Evolutionary conservation across 2,888 invertebrate species (phyloP).

Genomic region (Cyclophora punctaria): DNA sequence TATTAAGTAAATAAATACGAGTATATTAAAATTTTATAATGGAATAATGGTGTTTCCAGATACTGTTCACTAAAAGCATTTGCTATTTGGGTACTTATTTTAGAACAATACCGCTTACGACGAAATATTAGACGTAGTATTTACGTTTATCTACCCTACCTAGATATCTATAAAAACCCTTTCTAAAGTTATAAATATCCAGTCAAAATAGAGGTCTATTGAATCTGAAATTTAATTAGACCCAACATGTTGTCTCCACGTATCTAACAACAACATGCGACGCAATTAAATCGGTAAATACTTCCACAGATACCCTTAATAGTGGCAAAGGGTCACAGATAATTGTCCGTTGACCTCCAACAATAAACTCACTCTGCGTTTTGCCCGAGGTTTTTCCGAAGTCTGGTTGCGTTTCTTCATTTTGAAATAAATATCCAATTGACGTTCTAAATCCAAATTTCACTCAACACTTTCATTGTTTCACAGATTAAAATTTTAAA

Average conservation of each 20-base stretch:
- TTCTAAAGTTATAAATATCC: too few relatives aligned
- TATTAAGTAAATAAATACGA: too few relatives aligned
- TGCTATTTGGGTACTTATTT: too few relatives aligned
- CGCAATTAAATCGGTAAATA: conserved; percentile 1
- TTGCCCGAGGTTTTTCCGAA: conserved; percentile 52
- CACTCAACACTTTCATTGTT: conserved; percentile 10
- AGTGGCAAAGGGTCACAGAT: conserved; percentile 8
- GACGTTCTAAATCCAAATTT: conserved; percentile 4
- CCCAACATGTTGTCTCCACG: conserved; percentile 4
- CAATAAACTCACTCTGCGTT: conserved; percentile 51
- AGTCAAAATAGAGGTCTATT: too few relatives aligned
- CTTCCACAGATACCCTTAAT: conserved; percentile 5
- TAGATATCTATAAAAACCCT: too few relatives aligned
- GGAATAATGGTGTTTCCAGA: too few relatives aligned
- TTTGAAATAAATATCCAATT: conserved; percentile 22
- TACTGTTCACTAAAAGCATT: too few relatives aligned
- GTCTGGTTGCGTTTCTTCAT: conserved; percentile 45
- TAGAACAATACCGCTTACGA: too few relatives aligned
- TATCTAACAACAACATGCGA: conserved; percentile 6
- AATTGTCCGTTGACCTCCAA: conserved; percentile 10
- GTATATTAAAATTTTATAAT: too few relatives aligned
- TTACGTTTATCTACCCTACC: too few relatives aligned
- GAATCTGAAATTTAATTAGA: neutral
- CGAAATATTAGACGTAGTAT: too few relatives aligned
- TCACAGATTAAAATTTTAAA: conserved; percentile 12